These are phyloP conservation scores for Drosophila yooni DNA, from an alignment of 2,888 invertebrate genomes.

Conservation along the genomic window DNA sequence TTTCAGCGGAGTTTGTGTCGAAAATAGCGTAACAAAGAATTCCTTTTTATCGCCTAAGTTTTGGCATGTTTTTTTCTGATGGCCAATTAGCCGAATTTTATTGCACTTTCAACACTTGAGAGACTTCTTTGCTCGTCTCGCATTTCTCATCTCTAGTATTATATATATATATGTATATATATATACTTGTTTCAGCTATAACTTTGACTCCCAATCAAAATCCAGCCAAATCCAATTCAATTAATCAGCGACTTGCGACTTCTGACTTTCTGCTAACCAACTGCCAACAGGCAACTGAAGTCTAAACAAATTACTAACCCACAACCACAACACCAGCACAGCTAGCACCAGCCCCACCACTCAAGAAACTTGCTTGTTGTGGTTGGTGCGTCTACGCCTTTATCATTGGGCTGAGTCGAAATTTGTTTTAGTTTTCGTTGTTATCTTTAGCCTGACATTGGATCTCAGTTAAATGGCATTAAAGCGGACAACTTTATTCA, in stretches of 20 bases:
- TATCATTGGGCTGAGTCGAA: slow-evolving; percentile 16
- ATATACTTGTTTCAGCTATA: slow-evolving; percentile 16
- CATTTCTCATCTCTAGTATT: not conserved
- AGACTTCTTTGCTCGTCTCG: not conserved
- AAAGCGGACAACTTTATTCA: not conserved
- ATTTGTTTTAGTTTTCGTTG: slow-evolving; percentile 35
- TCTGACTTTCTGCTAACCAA: slow-evolving; percentile 31
- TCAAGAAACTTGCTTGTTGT: slow-evolving; percentile 8
- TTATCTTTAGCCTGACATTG: slow-evolving; percentile 1
- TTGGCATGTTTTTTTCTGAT: not conserved
- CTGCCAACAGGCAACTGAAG: slow-evolving; percentile 38
- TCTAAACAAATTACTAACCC: slow-evolving; percentile 43
- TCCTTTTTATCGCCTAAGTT: not conserved
- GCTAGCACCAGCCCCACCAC: not conserved
- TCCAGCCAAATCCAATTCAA: slow-evolving; percentile 62
- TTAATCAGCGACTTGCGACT: slow-evolving; percentile 64
- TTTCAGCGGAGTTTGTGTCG: not conserved
- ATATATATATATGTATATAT: not conserved
- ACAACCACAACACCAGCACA: not conserved
- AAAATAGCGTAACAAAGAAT: not conserved
- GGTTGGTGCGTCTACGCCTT: not conserved
- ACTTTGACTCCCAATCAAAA: slow-evolving; percentile 7
- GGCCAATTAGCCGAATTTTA: not conserved
- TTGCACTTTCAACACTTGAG: not conserved
- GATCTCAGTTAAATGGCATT: not conserved